phyloP scores from a whole-genome alignment of 2,797 vertebrate genomes.

The Bryconaethiops microstoma region DNA sequence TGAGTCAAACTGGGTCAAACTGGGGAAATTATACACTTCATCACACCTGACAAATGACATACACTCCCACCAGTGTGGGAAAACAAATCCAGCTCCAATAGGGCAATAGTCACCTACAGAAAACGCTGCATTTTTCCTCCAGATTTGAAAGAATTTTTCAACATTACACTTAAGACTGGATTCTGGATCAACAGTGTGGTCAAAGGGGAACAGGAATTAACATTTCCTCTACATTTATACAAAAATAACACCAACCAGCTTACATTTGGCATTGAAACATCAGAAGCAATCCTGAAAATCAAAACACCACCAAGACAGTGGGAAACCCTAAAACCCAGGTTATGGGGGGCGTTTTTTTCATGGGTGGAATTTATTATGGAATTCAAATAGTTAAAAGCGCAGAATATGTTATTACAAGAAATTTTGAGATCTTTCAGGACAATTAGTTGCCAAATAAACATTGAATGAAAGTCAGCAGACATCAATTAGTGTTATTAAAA shows the following conservation, averaged over 20 bases:
- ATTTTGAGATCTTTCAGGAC: conserved; percentile 43
- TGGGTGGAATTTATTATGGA: conserved; percentile 75
- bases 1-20: too few relatives aligned
- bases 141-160: conserved; percentile 59
- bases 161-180: conserved; percentile 64
- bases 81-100: background rate
- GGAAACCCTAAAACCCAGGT: conserved; percentile 16
- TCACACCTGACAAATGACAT: background rate
- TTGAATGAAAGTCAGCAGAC: background rate
- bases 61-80: background rate
- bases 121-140: background rate
- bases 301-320: conserved; percentile 52
- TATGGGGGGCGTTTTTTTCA: background rate
- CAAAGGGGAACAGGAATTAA: conserved; percentile 12
- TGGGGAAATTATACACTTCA: too few relatives aligned
- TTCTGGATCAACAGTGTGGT: conserved; percentile 10
- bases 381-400: conserved; percentile 65
- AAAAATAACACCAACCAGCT: conserved; percentile 81
- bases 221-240: conserved; percentile 69
- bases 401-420: conserved; percentile 38
- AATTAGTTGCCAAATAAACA: background rate
- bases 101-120: background rate
- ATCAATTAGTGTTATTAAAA: background rate
- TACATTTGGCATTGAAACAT: conserved; percentile 74
- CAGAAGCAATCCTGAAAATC: conserved; percentile 75